phyloP scores from a whole-genome alignment of 1,140 invertebrate species.

The Leptinotarsa undecemlineata region DNA sequence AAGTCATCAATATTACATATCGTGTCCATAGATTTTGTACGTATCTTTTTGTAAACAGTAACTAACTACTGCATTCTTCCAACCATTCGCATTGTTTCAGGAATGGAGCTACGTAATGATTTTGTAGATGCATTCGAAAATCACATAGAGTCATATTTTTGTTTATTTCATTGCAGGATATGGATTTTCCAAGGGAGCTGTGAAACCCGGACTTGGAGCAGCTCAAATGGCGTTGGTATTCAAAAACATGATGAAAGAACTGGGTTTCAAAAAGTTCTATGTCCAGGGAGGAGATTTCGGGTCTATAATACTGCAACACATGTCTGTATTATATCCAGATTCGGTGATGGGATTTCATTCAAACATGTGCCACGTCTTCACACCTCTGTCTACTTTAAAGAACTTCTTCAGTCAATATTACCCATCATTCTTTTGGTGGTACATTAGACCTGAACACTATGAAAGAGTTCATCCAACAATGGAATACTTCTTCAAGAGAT shows the following conservation, averaged over 20 bases:
- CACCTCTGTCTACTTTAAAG: slow-evolving; percentile 56
- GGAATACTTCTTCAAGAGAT: slow-evolving; percentile 55
- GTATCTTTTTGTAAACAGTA: too few species aligned
- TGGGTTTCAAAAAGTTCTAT: slow-evolving; percentile 77
- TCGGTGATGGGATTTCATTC: slow-evolving; percentile 69
- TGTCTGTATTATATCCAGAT: slow-evolving; percentile 72
- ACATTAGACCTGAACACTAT: slow-evolving; percentile 61
- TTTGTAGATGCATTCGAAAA: neutral
- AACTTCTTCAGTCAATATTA: slow-evolving; percentile 59
- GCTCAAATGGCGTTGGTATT: slow-evolving; percentile 73
- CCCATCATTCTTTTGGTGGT: slow-evolving; percentile 59
- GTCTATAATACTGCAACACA: slow-evolving; percentile 60
- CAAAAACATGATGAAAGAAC: slow-evolving; percentile 79
- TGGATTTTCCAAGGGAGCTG: slow-evolving; percentile 76
- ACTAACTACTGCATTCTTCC: too few species aligned
- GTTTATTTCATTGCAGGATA: slow-evolving; percentile 62
- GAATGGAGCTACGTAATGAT: neutral
- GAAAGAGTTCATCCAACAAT: slow-evolving; percentile 67
- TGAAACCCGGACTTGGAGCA: slow-evolving; percentile 65
- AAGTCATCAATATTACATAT: too few species aligned
- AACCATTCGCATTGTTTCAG: neutral
- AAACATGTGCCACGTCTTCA: slow-evolving; percentile 64
- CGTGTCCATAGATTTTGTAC: too few species aligned
- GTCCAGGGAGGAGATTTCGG: slow-evolving; percentile 89
- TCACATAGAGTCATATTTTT: neutral